Evolutionary conservation across 2,113 vertebrate species (phyloP), one percentile per base, ranked within the genome.

Genomic region (Siniperca chuatsi): DNA sequence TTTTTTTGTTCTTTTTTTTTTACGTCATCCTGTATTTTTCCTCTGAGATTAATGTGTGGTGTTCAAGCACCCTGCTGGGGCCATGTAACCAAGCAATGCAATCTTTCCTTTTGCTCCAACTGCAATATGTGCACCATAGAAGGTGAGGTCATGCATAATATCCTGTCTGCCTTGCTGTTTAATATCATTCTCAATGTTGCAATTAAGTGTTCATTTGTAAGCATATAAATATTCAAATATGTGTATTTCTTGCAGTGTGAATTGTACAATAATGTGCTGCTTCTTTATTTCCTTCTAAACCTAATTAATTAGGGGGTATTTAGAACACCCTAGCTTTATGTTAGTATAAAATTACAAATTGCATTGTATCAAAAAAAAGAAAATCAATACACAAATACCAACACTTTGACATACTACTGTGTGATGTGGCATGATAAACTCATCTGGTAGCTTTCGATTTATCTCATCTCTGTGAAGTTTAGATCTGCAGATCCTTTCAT

Each of bases 61-160:
- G 20, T 81, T 92, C 76, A 75, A 78, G 57, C 78, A 15, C 76
- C 84, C 88, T 68, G 87, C 88, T 73, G 75, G 40, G 83, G 48
- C 42, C 8, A 12, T 62, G 85, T 68, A 84, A 52, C 65, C 42
- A 68, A 87, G 46, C 71, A 80, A 50, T 78, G 42, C 84, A 80
- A 62, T 92, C 73, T 74, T 61, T 86, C 67, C 42, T 68, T 80
- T 87, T 76, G 64, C 65, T 73, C 67, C 61, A 50, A 4, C 67
- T 86, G 50, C 25, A 81, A 40, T 78, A 62, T 84, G 68, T 78
- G 74, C 69, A 37, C 37, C 57, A 16, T n/a, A 80, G 68, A 89
- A 77, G 58, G 50, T 80, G 65, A 85, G 87, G 81, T 86, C 81
- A 89, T 81, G 20, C 72, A 86, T 78, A 78, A 83, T 85, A 84